phyloP scores from a whole-genome alignment of 2,113 vertebrate genomes.

The Entosphenus tridentatus region DNA sequence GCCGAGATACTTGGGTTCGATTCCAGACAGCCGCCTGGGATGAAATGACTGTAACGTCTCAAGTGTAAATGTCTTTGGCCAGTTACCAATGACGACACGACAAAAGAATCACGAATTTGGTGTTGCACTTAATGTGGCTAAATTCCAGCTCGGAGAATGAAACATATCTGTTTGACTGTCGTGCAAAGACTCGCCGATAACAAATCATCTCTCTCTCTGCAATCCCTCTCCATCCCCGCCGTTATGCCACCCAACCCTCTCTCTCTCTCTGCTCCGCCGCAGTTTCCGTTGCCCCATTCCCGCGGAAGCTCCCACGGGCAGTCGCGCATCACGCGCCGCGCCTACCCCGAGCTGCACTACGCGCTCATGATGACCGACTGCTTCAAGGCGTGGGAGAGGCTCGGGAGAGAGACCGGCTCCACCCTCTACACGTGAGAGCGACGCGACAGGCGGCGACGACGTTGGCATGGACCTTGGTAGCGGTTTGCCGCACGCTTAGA shows the following conservation, averaged over 20 bases:
- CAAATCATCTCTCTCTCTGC: not conserved
- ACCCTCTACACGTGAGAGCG: slow-evolving; percentile 34
- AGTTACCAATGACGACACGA: too few relatives aligned
- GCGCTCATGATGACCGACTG: slow-evolving; percentile 45
- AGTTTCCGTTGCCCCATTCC: slow-evolving; percentile 62
- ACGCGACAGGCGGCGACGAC: not conserved
- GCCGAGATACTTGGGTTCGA: too few relatives aligned
- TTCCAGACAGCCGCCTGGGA: too few relatives aligned
- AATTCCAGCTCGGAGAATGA: too few relatives aligned
- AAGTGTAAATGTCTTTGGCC: too few relatives aligned
- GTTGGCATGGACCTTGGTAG: not conserved
- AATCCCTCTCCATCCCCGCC: too few relatives aligned
- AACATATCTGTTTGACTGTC: too few relatives aligned
- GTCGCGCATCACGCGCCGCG: slow-evolving; percentile 51
- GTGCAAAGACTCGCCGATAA: not conserved
- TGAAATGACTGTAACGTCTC: too few relatives aligned
- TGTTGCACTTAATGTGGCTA: too few relatives aligned
- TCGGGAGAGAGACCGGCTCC: slow-evolving; percentile 35
- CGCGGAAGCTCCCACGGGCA: slow-evolving; percentile 76
- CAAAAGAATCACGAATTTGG: too few relatives aligned
- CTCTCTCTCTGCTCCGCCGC: slow-evolving; percentile 4
- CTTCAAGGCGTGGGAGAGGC: slow-evolving; percentile 37
- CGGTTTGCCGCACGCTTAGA: too few relatives aligned
- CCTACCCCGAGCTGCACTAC: slow-evolving; percentile 34
- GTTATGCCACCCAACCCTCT: too few relatives aligned